phyloP scores from a whole-genome alignment of 2,888 invertebrate species.

The Eueremaeus valkanovi region DNA sequence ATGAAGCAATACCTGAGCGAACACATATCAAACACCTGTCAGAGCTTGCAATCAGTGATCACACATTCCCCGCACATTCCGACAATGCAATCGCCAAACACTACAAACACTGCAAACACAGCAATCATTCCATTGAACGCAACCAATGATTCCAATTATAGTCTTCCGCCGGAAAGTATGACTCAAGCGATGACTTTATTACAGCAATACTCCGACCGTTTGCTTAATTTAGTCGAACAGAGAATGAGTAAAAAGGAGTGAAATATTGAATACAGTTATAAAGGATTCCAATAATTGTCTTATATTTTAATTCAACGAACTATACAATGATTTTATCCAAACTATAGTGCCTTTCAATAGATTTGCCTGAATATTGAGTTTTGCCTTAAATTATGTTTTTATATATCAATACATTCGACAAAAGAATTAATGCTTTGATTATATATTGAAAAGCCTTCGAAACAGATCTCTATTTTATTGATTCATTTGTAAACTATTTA shows the following conservation, averaged over 20 bases:
- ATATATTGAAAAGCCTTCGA: too few species aligned
- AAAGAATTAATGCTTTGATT: too few species aligned
- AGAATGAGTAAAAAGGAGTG: conserved; percentile 53
- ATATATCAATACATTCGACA: not conserved
- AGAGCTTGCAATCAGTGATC: conserved; percentile 25
- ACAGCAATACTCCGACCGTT: conserved; percentile 62
- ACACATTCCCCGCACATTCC: not conserved
- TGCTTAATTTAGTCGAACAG: conserved; percentile 62
- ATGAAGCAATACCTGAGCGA: conserved; percentile 38
- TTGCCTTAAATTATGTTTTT: conserved; percentile 17
- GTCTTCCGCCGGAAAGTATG: conserved; percentile 43
- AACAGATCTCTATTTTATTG: conserved; percentile 1
- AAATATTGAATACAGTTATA: not conserved
- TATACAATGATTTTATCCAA: not conserved
- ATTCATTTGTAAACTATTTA: not conserved
- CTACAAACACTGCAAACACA: not conserved
- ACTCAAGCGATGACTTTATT: conserved; percentile 53
- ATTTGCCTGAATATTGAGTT: not conserved
- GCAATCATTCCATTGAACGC: too few species aligned
- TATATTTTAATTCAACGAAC: not conserved
- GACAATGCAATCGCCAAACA: not conserved
- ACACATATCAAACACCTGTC: conserved; percentile 39
- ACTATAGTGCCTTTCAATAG: conserved; percentile 21
- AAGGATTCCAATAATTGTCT: not conserved
- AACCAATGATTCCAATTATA: conserved; percentile 2